Evolutionary conservation across 1,140 invertebrate genomes (phyloP), one percentile per base, ranked within the genome.

Genomic region (Bombus impatiens): DNA sequence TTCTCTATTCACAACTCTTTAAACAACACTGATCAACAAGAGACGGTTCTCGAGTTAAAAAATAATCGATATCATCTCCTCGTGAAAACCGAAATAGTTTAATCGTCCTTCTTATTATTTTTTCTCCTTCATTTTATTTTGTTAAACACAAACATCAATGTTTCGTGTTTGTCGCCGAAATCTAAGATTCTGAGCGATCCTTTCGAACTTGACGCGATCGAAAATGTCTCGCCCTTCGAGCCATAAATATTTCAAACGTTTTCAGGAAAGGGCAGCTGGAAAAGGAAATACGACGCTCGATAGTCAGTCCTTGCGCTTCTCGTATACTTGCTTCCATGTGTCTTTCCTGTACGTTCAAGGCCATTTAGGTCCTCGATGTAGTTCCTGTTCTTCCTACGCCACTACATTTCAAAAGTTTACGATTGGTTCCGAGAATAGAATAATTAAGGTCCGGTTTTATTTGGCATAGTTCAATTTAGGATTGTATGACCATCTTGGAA

Each of bases 301-400:
- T 91, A 93, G 92, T 94, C 89, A 91, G 84, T 93, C 89, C 89
- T 86, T 76, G 87, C 78, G 78, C 83, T 89, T 88, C 80, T 80
- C 91, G 92, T 91, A 93, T 92, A 93, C 90, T 91, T 89, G 83
- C 65, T 84, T 89, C 86, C 71, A 42, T 5, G 12, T 37, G 71
- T 71, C 84, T n/a, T 87, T 85, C 85, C 83, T 91, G 8, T 35
- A 90, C 87, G 86, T 87, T 78, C 42, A 53, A 79, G 78, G 40
- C 71, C 47, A 35, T 32, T 25, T 8, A 62, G 22, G 32, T 40
- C 5, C 65, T 42, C 57, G 57, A 53, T 32, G 32, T 32, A 37
- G 22, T 4, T 1, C 28, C 22, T n/a, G 9, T 70, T 28, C n/a
- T 37, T 44, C 40, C 22, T 6, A 67, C 79, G 47, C 53, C 37